Percentiles rank a stretch among this genome's conserved stretches.
phyloP scores from a whole-genome alignment of 1,140 invertebrate species.

The Adoxophyes honmai region DNA sequence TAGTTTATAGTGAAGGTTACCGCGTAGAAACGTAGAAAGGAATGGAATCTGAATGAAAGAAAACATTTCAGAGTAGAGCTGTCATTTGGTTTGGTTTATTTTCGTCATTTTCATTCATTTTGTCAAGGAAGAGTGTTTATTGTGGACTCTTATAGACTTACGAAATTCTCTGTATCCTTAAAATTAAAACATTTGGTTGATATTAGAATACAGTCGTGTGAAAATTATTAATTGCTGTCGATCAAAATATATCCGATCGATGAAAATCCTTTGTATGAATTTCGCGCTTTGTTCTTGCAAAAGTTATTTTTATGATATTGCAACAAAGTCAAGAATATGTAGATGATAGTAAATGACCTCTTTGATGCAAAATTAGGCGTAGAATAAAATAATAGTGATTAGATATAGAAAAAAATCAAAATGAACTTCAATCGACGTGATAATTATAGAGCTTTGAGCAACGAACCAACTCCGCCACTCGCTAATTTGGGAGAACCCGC shows the following conservation, averaged over 20 bases:
- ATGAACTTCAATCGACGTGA: conserved; percentile 64
- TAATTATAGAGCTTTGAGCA: conserved; percentile 61
- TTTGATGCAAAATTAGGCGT: conserved; percentile 45
- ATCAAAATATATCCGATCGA: conserved; percentile 25
- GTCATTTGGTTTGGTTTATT: conserved; percentile 62
- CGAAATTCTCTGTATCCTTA: conserved; percentile 66
- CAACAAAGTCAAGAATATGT: conserved; percentile 64
- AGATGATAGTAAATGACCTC: conserved; percentile 50
- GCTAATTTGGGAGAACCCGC: conserved; percentile 39
- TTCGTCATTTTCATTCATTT: conserved; percentile 60
- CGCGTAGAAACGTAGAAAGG: not conserved
- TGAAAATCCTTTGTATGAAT: conserved; percentile 44
- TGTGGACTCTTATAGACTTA: conserved; percentile 39
- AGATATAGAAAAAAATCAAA: conserved; percentile 25
- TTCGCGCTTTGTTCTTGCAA: conserved; percentile 36
- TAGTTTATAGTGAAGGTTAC: not conserved
- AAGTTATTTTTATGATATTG: conserved; percentile 49
- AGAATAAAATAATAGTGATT: conserved; percentile 33
- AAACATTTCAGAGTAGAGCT: conserved; percentile 22
- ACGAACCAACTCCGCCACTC: conserved; percentile 57
- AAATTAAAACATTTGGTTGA: conserved; percentile 35
- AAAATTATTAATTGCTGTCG: conserved; percentile 17
- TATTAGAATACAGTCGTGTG: conserved; percentile 16
- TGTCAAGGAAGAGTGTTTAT: conserved; percentile 52
- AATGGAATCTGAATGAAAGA: not conserved